Conservation (phyloP, 2,888 invertebrate genomes). For the Notodonta ziczac region DNA sequence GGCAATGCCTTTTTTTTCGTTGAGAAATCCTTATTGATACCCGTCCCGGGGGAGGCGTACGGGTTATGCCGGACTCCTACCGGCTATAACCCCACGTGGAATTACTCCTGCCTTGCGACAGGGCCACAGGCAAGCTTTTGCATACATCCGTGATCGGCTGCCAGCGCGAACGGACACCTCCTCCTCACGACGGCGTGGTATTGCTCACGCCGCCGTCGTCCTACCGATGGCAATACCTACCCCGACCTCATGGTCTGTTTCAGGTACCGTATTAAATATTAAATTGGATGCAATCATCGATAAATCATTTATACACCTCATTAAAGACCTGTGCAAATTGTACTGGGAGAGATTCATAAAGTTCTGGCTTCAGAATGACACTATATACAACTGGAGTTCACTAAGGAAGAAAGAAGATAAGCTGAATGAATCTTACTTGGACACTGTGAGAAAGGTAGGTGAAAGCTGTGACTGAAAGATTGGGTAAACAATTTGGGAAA, state of each 20-base stretch:
- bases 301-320: conserved; percentile 1
- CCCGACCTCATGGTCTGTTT: background rate
- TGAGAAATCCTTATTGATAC: too few species aligned
- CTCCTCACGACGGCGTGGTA: too few species aligned
- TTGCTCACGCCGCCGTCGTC: too few species aligned
- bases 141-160: too few species aligned
- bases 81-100: too few species aligned
- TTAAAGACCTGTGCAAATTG: conserved; percentile 7
- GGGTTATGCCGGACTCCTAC: too few species aligned
- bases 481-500: background rate
- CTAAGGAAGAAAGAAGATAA: conserved; percentile 38
- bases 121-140: too few species aligned
- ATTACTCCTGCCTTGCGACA: too few species aligned
- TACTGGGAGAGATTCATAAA: conserved; percentile 34
- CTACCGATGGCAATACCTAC: too few species aligned
- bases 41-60: too few species aligned
- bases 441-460: background rate
- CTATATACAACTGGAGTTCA: conserved; percentile 36
- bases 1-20: too few species aligned
- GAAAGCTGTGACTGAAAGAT: background rate
- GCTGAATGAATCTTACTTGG: background rate
- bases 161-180: too few species aligned
- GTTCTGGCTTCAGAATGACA: conserved; percentile 44
- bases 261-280: conserved; percentile 13
- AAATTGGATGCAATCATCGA: conserved; percentile 13